phyloP scores from a whole-genome alignment of 2,888 invertebrate genomes.

The Druceiella hillmani region DNA sequence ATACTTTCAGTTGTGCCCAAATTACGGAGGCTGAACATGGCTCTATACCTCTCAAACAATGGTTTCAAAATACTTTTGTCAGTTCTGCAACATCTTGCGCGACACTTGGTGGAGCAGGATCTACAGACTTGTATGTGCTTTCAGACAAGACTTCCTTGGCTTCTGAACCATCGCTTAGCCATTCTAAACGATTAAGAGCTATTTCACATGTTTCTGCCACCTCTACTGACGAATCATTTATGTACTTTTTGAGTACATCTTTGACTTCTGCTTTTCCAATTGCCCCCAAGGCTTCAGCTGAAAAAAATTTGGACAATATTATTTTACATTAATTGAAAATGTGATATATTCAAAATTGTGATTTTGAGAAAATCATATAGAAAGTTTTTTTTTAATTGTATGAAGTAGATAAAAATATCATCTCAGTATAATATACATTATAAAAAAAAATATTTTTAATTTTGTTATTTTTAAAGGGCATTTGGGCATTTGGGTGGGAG shows the following conservation, averaged over 20 bases:
- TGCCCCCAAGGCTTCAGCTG: slow-evolving; percentile 95
- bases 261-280: slow-evolving; percentile 71
- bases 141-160: slow-evolving; percentile 44
- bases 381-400: no score
- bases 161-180: slow-evolving; percentile 53
- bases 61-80: slow-evolving; percentile 54
- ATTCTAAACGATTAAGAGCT: slow-evolving; percentile 78
- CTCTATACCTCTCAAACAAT: slow-evolving; percentile 87
- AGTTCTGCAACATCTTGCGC: slow-evolving; percentile 52
- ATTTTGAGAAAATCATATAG: no score
- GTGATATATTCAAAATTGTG: no score
- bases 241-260: slow-evolving; percentile 67
- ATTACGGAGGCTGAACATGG: slow-evolving; percentile 95
- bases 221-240: slow-evolving; percentile 70
- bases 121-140: slow-evolving; percentile 82
- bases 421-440: no score
- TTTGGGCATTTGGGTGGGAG: no score
- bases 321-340: no score
- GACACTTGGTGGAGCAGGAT: slow-evolving; percentile 79
- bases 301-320: no score
- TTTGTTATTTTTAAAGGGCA: no score
- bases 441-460: no score
- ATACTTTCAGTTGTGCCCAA: slow-evolving; percentile 72
- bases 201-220: slow-evolving; percentile 94
- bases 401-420: no score